phyloP scores from a whole-genome alignment of 1,140 invertebrate species.

The Himalopsyche phryganea region DNA sequence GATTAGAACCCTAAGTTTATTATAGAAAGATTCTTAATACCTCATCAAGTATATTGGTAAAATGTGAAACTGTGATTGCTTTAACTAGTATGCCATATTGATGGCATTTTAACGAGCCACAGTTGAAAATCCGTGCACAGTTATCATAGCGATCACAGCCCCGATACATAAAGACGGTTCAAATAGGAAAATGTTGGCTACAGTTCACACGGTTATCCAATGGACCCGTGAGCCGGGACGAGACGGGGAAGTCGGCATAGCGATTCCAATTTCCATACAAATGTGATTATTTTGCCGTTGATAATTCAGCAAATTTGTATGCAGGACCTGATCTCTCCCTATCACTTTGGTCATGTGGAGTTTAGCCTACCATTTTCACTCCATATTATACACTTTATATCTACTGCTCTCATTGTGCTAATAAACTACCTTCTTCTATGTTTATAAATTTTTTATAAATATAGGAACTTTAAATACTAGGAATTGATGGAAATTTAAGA shows the following conservation, averaged over 20 bases:
- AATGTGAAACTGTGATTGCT: no score
- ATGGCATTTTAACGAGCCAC: no score
- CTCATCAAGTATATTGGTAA: no score
- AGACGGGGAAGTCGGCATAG: no score
- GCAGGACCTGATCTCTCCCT: neutral
- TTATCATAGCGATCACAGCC: constrained; percentile 7
- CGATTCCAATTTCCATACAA: constrained; percentile 19
- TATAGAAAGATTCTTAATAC: no score
- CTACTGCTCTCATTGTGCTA: no score
- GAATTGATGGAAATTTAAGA: no score
- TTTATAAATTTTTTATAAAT: no score
- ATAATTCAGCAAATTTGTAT: constrained; percentile 18
- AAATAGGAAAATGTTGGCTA: constrained; percentile 12
- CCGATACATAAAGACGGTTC: constrained; percentile 6
- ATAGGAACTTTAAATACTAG: no score
- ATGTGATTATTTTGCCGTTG: constrained; percentile 21
- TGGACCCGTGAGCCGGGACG: neutral
- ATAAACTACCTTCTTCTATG: no score
- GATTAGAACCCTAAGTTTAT: no score
- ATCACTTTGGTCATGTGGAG: neutral
- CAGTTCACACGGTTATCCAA: constrained; percentile 10
- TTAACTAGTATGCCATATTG: no score
- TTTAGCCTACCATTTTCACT: neutral
- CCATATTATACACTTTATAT: neutral
- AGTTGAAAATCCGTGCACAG: neutral